phyloP scores from a whole-genome alignment of 2,888 invertebrate species.

The Acleris literana region DNA sequence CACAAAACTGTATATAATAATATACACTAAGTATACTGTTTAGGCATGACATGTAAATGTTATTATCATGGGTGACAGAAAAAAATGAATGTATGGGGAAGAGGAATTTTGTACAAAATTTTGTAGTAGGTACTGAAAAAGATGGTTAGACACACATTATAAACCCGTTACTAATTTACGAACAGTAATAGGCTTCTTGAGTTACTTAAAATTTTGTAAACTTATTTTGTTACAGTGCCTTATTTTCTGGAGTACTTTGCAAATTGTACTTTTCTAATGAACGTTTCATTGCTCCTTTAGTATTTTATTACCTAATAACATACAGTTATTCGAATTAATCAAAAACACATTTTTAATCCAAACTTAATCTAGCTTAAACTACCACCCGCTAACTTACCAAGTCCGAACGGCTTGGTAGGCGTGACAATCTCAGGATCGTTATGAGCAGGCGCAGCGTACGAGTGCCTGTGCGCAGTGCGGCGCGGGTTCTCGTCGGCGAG shows the following conservation, averaged over 20 bases:
- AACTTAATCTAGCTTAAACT: neutral
- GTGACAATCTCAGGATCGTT: slow-evolving; percentile 81
- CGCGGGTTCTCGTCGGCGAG: slow-evolving; percentile 86
- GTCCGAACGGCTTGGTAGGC: slow-evolving; percentile 91
- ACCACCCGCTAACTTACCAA: slow-evolving; percentile 85
- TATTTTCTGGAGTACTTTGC: no score
- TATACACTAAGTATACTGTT: slow-evolving; percentile 30
- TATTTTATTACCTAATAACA: no score
- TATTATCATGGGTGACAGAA: slow-evolving; percentile 39
- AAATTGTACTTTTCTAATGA: no score
- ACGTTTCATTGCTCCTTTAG: no score
- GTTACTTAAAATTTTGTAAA: no score
- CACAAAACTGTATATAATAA: slow-evolving; percentile 38
- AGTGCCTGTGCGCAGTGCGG: slow-evolving; percentile 72
- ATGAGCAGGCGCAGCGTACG: slow-evolving; percentile 81
- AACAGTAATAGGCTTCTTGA: no score
- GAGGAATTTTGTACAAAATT: slow-evolving; percentile 49
- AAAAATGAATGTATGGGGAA: slow-evolving; percentile 55
- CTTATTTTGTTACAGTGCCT: no score
- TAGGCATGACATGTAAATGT: slow-evolving; percentile 51
- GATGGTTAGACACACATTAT: slow-evolving; percentile 36
- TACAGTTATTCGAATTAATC: neutral
- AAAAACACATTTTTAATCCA: neutral
- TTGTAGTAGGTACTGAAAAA: slow-evolving; percentile 51
- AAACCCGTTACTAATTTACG: neutral